A percentile compares a stretch with the other conserved stretches of the same genome.
These are phyloP conservation scores for Medauroidea extradentata DNA, from an alignment of 1,140 invertebrate genomes.

Conservation along the genomic window DNA sequence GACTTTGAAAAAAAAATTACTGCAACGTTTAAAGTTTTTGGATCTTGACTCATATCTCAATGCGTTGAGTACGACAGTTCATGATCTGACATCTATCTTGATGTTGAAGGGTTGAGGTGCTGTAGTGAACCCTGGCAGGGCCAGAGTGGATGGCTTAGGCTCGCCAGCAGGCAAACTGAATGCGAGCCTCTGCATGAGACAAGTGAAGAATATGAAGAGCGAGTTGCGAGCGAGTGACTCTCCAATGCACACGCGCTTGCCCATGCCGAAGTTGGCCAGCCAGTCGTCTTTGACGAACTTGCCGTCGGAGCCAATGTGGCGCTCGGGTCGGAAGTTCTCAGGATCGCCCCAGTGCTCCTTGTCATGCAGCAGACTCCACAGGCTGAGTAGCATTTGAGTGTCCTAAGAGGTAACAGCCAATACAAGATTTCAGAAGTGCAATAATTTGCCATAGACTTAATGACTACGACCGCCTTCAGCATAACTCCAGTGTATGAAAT, in stretches of 20 bases:
- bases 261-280: constrained; percentile 19
- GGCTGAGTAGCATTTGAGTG: constrained; percentile 1
- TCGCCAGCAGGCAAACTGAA: constrained; percentile 18
- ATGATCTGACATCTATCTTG: too few relatives aligned
- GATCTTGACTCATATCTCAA: too few relatives aligned
- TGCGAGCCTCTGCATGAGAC: constrained; percentile 26
- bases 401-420: constrained; percentile 4
- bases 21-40: too few relatives aligned
- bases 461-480: too few relatives aligned
- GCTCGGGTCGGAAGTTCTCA: constrained; percentile 17
- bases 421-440: too few relatives aligned
- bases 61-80: too few relatives aligned
- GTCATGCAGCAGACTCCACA: constrained; percentile 15
- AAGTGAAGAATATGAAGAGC: constrained; percentile 32
- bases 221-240: constrained; percentile 32
- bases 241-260: constrained; percentile 33
- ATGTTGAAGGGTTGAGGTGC: constrained; percentile 23
- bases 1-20: too few relatives aligned
- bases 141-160: constrained; percentile 16
- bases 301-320: constrained; percentile 16
- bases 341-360: constrained; percentile 19
- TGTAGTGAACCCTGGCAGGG: constrained; percentile 20
- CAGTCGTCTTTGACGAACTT: constrained; percentile 9
- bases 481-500: too few relatives aligned
- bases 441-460: too few relatives aligned